Conservation (phyloP, 2,113 vertebrate genomes). For the Gambusia holbrooki region DNA sequence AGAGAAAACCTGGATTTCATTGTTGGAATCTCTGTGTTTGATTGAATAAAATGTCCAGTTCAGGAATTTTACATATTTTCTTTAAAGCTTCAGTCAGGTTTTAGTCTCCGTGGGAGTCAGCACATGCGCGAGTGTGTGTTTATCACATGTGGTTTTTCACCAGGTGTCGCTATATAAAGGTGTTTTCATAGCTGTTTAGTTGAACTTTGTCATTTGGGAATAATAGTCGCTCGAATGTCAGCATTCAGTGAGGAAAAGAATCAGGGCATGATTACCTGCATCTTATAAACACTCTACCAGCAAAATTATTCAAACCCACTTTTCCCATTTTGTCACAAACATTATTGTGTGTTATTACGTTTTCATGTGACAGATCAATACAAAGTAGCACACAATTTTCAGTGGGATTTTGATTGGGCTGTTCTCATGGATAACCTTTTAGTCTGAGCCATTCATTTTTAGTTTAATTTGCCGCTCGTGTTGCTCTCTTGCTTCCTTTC, state of each 20-base stretch:
- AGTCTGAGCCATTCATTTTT: too few relatives aligned
- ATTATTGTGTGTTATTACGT: too few relatives aligned
- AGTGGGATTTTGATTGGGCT: too few relatives aligned
- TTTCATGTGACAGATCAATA: too few relatives aligned
- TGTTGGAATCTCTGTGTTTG: constrained; percentile 49
- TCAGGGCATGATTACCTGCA: background rate
- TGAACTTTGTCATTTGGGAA: background rate
- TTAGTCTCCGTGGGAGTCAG: background rate
- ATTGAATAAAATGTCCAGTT: constrained; percentile 17
- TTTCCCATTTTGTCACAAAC: too few relatives aligned
- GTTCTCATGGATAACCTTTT: too few relatives aligned
- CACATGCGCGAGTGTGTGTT: background rate
- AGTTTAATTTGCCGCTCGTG: too few relatives aligned
- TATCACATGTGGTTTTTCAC: background rate
- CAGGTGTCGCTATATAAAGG: background rate
- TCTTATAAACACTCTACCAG: background rate
- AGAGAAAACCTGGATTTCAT: constrained; percentile 63
- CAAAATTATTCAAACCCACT: too few relatives aligned
- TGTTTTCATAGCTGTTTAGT: background rate
- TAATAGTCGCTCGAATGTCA: background rate
- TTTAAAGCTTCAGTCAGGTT: constrained; percentile 13
- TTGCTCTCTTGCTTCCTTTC: too few relatives aligned
- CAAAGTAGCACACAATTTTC: too few relatives aligned
- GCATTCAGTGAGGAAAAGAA: background rate
- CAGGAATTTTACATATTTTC: constrained; percentile 15